phyloP scores from a whole-genome alignment of 2,113 vertebrate genomes.

The Cisticola juncidis region DNA sequence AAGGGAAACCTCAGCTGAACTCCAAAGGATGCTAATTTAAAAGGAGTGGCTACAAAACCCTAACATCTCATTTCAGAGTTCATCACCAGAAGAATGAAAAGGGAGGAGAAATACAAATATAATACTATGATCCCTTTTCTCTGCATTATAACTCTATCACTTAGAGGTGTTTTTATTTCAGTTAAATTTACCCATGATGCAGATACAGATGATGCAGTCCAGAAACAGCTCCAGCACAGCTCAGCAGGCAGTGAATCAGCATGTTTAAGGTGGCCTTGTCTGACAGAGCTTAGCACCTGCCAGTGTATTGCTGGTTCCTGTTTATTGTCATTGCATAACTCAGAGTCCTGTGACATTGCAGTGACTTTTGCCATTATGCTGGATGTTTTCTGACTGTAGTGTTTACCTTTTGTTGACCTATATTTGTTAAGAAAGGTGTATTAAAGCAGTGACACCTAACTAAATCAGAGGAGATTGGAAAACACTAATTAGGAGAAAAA shows the following conservation, averaged over 20 bases:
- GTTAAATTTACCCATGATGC: not conserved
- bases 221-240: not conserved
- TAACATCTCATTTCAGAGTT: not conserved
- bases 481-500: not conserved
- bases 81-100: not conserved
- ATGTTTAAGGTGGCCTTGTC: not conserved
- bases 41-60: not conserved
- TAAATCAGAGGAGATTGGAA: not conserved
- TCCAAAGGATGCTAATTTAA: not conserved
- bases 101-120: not conserved
- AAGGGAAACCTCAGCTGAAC: not conserved
- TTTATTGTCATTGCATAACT: not conserved
- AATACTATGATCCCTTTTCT: not conserved
- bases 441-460: not conserved
- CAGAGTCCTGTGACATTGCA: not conserved
- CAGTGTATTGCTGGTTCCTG: not conserved
- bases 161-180: not conserved
- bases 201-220: not conserved
- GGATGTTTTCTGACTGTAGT: not conserved
- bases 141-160: not conserved
- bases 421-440: not conserved
- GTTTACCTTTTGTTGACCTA: not conserved
- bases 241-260: not conserved
- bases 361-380: not conserved
- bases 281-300: not conserved